Evolutionary conservation across 2,797 vertebrate genomes (phyloP), one percentile per base, ranked within the genome.

Genomic region (Salmo trutta): DNA sequence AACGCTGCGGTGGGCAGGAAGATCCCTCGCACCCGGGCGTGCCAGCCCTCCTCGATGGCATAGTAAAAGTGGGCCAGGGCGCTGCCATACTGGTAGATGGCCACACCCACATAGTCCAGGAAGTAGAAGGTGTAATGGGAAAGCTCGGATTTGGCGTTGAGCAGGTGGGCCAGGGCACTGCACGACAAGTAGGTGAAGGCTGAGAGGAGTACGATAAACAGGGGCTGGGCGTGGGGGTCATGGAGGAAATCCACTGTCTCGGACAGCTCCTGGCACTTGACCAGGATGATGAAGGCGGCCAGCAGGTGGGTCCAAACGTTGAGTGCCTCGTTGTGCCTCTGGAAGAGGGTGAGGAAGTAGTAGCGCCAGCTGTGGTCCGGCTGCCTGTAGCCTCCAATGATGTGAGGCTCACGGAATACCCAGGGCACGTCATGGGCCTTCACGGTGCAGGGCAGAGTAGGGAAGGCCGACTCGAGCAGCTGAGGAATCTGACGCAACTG

Each of bases 81-180:
- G 0, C 97, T 98, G 90, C 96, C 95, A 0, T 97, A 99, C 89
- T 99, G 98, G 91, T 99, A 99, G 6, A 97, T 85, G 0, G 97
- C 95, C 0, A 99, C 97, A 0, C 98, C 98, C 65, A 99, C 96
- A 0, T 99, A 99, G 92, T 99, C 97, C 90, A 99, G 84, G 91
- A 99, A 99, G 92, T 97, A 99, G 92, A 98, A 99, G 41, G 94
- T 91, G 87, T 97, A 99, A 87, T 97, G 97, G 86, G 97, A 98
- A 86, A 99, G 95, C 93, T 99, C 97, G 0, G 98, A 99, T 68
- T 96, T 97, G 88, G 98, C 97, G 71, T 97, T 97, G 80, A 99
- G 92, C 59, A 99, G 96, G 82, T 99, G 98, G 14, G 98, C 98
- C 6, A 97, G 90, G 5, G 96, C 93, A 77, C 97, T 99, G 93